phyloP scores from a whole-genome alignment of 2,113 vertebrate genomes.

The Sorex fumeus region DNA sequence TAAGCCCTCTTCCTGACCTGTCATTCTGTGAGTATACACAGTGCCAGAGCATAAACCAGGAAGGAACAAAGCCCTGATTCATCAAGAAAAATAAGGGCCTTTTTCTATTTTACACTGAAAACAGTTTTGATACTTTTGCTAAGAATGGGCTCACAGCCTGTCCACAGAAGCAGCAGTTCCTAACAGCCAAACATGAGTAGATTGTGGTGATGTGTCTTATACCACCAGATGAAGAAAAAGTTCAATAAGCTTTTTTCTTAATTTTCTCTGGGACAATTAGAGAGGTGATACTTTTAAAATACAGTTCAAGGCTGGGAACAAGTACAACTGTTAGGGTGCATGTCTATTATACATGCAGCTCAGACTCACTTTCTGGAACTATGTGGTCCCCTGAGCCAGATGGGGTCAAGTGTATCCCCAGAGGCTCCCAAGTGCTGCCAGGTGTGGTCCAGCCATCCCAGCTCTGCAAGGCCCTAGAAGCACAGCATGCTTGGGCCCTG shows the following conservation, averaged over 20 bases:
- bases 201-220: background rate
- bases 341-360: no score
- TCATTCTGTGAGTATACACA: background rate
- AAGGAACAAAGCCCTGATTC: constrained; percentile 10
- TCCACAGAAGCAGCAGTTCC: background rate
- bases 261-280: constrained; percentile 7
- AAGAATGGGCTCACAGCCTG: background rate
- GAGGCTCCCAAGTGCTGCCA: no score
- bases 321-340: no score
- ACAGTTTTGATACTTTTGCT: background rate
- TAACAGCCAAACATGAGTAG: background rate
- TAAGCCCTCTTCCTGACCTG: background rate
- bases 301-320: background rate
- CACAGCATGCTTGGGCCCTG: no score
- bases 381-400: no score
- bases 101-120: constrained; percentile 46
- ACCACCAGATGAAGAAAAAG: background rate
- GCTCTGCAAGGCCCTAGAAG: no score
- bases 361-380: no score
- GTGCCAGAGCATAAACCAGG: background rate
- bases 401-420: no score
- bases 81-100: background rate
- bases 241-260: background rate
- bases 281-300: background rate
- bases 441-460: no score